phyloP scores from a whole-genome alignment of 2,797 vertebrate species.

The Oryzias dopingdopingensis region DNA sequence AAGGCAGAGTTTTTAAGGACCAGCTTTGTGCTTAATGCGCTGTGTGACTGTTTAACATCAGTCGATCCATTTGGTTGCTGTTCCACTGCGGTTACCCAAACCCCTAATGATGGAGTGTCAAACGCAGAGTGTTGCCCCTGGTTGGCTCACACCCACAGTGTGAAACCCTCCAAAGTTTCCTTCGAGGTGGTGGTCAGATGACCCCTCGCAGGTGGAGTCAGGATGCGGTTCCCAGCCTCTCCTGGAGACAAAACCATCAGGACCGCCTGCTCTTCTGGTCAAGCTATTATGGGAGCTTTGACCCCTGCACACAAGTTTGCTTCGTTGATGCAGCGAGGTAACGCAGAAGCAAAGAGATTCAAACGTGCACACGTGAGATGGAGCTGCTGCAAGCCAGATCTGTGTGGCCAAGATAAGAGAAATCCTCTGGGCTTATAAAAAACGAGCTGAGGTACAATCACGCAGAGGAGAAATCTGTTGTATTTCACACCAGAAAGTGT shows the following conservation, averaged over 20 bases:
- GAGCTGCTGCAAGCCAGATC: too few species aligned
- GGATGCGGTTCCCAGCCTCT: constrained; percentile 3
- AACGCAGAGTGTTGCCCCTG: constrained; percentile 8
- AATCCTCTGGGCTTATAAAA: too few species aligned
- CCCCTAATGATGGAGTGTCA: not conserved
- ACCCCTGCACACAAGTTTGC: constrained; percentile 29
- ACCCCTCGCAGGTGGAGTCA: constrained; percentile 13
- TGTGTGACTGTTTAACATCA: constrained; percentile 20
- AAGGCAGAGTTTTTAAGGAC: constrained; percentile 22
- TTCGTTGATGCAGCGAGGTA: constrained; percentile 30
- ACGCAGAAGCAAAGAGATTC: constrained; percentile 19
- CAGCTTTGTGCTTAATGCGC: constrained; percentile 21
- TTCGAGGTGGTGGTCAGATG: constrained; percentile 7
- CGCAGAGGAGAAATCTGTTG: too few species aligned
- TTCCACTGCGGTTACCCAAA: not conserved
- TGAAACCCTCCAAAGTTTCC: constrained; percentile 11
- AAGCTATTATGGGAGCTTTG: constrained; percentile 24
- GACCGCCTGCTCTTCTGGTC: constrained; percentile 28
- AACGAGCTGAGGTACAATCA: too few species aligned
- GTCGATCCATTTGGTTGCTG: constrained; percentile 5
- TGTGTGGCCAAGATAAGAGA: too few species aligned
- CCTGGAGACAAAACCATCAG: not conserved
- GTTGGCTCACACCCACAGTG: constrained; percentile 1
- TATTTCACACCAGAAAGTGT: too few species aligned
- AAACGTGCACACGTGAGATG: constrained; percentile 2